Percentiles rank a stretch among this genome's conserved stretches.
Conservation (phyloP, 2,113 vertebrate species). For the Siniperca chuatsi region DNA sequence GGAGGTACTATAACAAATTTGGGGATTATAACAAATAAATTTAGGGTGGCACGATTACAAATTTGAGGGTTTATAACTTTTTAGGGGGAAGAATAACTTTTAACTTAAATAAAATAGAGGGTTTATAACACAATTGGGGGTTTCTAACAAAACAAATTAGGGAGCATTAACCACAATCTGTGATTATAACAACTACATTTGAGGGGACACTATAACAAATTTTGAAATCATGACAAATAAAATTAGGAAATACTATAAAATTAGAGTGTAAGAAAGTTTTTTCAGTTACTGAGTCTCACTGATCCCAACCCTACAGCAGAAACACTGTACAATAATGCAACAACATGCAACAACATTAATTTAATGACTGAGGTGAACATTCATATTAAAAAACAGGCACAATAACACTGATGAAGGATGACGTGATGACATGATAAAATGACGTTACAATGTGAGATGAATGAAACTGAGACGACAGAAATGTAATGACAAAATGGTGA, state of each 20-base stretch:
- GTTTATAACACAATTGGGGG: background rate
- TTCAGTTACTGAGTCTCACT: background rate
- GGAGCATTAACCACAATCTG: background rate
- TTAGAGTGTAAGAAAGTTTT: background rate
- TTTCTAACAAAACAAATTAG: too few relatives aligned
- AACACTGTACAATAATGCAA: background rate
- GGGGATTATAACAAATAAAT: background rate
- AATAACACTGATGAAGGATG: conserved; percentile 30
- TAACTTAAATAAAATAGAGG: background rate
- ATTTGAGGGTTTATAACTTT: background rate
- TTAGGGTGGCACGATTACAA: background rate
- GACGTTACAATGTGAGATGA: conserved; percentile 33
- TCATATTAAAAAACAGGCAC: too few relatives aligned
- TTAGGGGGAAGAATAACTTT: background rate
- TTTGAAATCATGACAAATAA: background rate
- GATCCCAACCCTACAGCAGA: conserved; percentile 22
- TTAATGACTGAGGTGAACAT: conserved; percentile 7
- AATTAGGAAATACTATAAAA: background rate
- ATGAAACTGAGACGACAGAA: background rate
- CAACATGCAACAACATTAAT: conserved; percentile 39
- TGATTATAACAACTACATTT: background rate
- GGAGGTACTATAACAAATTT: background rate
- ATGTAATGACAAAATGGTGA: conserved; percentile 32
- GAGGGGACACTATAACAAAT: background rate
- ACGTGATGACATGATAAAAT: conserved; percentile 19